phyloP scores from a whole-genome alignment of 2,113 vertebrate genomes.

The Ellobius talpinus region DNA sequence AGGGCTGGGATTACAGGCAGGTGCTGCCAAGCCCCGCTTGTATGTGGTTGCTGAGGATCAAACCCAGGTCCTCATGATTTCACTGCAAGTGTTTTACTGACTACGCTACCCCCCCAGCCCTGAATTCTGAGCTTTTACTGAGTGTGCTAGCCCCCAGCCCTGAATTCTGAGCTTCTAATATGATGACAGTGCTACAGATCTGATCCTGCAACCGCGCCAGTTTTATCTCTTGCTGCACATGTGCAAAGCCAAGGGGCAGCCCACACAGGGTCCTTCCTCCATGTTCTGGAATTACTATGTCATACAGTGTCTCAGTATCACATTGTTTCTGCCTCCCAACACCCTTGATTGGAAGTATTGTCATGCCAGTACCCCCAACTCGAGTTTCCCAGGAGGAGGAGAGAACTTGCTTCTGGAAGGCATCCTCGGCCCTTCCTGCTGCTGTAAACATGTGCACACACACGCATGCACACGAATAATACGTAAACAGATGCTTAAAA shows the following conservation, averaged over 20 bases:
- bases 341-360: neutral
- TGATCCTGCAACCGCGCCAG: neutral
- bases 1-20: neutral
- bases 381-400: neutral
- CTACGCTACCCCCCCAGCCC: neutral
- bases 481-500: neutral
- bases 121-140: neutral
- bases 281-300: neutral
- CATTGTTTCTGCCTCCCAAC: neutral
- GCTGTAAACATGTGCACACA: neutral
- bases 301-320: neutral
- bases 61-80: neutral
- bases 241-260: neutral
- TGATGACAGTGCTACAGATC: accelerated
- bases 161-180: neutral
- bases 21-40: neutral
- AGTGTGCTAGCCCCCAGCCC: neutral
- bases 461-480: neutral
- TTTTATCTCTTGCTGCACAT: neutral
- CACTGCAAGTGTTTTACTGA: too few species aligned
- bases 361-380: neutral
- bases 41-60: neutral
- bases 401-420: neutral
- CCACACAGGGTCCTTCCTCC: accelerated
- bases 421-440: too few species aligned